Base-by-base conservation (phyloP, 2,113 vertebrate genomes). In the Malurus melanocephalus region DNA sequence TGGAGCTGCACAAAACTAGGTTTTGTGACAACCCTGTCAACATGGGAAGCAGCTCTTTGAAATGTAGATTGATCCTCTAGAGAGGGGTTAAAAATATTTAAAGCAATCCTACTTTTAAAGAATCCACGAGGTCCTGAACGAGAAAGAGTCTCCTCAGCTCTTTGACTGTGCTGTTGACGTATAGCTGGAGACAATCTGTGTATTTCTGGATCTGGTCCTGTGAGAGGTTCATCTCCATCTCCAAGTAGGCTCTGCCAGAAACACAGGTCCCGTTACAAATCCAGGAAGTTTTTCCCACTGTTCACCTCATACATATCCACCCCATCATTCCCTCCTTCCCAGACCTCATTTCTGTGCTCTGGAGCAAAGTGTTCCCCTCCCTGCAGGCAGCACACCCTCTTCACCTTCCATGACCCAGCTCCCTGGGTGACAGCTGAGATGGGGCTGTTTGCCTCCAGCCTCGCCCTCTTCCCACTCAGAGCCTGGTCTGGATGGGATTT, bases 151-250 rank as follows among this genome's bases (percentile, higher is more conserved):
- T 97, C 90, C 99, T 98, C 55, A 99, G 98, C 95, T 99, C 99
- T 95, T 98, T 98, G 93, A 99, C 98, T 33, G 98, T 99, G 97
- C 97, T 98, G 97, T 99, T 99, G 94, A 98, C 92, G 6, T 99
- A 99, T 91, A 98, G 97, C 92, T 99, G 98, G 90, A 98, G 98
- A 94, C 98, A 99, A 95, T 99, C 99, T 24, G 99, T 99, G 94
- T 99, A 99, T 97, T 99, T 99, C 94, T 98, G 98, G 89, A 99
- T 99, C 98, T 99, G 99, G 93, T 99, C 99, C 97, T 99, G 98
- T 92, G 99, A 99, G 52, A 99, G 98, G 79, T 98, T 97, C 81
- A 99, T 98, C 95, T 99, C 99, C 53, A 99, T 97, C 93, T 99
- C 99, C 98, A 99, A 92, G 96, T 99, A 99, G 89, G 97, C 95